A percentile compares a stretch with the other conserved stretches of the same genome.
Evolutionary conservation across 2,888 invertebrate genomes (phyloP).

Genomic region (Conchocele bisecta): DNA sequence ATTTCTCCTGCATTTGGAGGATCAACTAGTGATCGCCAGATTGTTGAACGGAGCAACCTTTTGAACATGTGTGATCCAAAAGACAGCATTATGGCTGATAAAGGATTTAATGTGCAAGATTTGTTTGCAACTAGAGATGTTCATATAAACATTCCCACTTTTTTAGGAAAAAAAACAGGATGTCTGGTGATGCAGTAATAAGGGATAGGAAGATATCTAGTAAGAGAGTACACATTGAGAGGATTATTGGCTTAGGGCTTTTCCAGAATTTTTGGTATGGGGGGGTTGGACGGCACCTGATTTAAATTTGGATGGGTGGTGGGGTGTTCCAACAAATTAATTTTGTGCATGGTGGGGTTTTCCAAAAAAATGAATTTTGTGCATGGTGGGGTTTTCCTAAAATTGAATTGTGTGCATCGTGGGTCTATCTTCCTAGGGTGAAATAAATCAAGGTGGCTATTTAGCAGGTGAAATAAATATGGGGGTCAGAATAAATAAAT

Average conservation of each 20-base stretch:
- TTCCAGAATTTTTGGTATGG: too few relatives aligned
- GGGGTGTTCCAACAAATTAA: too few relatives aligned
- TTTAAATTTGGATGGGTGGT: too few relatives aligned
- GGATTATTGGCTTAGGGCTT: constrained; percentile 11
- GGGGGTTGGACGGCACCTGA: too few relatives aligned
- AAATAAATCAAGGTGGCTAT: too few relatives aligned
- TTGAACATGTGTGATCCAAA: constrained; percentile 39
- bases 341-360: too few relatives aligned
- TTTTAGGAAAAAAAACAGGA: constrained; percentile 9
- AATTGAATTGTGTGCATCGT: too few relatives aligned
- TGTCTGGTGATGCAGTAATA: constrained; percentile 4
- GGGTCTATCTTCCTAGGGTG: too few relatives aligned
- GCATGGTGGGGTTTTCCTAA: too few relatives aligned
- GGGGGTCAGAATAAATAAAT: too few relatives aligned
- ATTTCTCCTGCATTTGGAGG: constrained; percentile 42
- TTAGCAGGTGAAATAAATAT: too few relatives aligned
- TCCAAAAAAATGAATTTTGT: too few relatives aligned
- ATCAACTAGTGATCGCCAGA: constrained; percentile 54
- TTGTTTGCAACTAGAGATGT: constrained; percentile 20
- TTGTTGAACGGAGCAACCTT: constrained; percentile 48
- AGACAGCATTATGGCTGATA: constrained; percentile 32
- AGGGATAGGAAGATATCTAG: constrained; percentile 10
- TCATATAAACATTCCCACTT: constrained; percentile 6
- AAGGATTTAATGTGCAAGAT: constrained; percentile 31
- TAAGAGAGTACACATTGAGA: constrained; percentile 15